A percentile compares a stretch with the other conserved stretches of the same genome.
Evolutionary conservation across 1,140 invertebrate species (phyloP).

Genomic region (Diabrotica undecimpunctata): DNA sequence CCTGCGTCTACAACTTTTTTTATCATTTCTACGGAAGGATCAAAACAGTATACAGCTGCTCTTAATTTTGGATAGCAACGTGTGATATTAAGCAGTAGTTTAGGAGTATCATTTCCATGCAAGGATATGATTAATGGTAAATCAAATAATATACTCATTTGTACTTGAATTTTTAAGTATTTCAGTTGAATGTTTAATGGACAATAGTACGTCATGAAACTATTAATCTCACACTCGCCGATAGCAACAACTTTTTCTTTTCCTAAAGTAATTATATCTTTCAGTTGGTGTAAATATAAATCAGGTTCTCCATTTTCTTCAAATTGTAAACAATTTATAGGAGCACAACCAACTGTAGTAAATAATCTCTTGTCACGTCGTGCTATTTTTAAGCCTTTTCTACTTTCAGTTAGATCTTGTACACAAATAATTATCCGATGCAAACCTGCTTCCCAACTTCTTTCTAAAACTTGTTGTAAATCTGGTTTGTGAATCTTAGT

Average conservation of each 20-base stretch:
- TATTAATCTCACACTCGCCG: slow-evolving; percentile 76
- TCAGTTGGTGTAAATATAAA: slow-evolving; percentile 70
- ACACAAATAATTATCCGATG: slow-evolving; percentile 89
- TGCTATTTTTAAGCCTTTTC: slow-evolving; percentile 71
- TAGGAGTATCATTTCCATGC: too few species aligned
- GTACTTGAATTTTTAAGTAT: too few species aligned
- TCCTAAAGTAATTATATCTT: slow-evolving; percentile 66
- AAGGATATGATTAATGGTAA: too few species aligned
- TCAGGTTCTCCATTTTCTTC: slow-evolving; percentile 62
- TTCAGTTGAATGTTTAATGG: too few species aligned
- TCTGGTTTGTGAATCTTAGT: slow-evolving; percentile 81
- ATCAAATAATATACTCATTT: too few species aligned
- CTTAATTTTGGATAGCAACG: too few species aligned
- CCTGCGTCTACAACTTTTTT: too few species aligned
- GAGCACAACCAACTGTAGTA: slow-evolving; percentile 90
- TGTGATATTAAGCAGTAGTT: too few species aligned
- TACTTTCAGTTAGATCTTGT: slow-evolving; percentile 74
- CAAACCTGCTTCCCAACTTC: slow-evolving; percentile 73
- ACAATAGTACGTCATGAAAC: too few species aligned
- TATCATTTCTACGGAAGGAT: too few species aligned
- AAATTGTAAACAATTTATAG: slow-evolving; percentile 88
- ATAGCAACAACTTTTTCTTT: slow-evolving; percentile 82
- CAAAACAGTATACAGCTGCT: too few species aligned
- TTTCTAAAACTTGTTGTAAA: slow-evolving; percentile 69
- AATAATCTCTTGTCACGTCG: slow-evolving; percentile 73